Conservation (phyloP, 2,888 invertebrate genomes). For the Lasioglossum marginatum region DNA sequence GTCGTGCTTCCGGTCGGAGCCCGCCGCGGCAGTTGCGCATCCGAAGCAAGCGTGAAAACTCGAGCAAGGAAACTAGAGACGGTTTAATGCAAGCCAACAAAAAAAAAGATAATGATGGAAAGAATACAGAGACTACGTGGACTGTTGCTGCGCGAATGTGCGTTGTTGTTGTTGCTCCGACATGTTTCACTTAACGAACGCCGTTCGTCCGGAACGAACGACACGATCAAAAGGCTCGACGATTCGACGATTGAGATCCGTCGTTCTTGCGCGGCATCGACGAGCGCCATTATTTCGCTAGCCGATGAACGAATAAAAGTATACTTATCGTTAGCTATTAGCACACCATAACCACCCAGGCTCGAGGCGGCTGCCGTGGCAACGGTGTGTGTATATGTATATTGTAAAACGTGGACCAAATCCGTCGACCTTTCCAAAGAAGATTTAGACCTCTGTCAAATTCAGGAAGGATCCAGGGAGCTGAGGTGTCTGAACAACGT, state of each 20-base stretch:
- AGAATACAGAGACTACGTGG: constrained; percentile 38
- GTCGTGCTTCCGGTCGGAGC: constrained; percentile 93
- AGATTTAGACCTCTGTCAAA: constrained; percentile 57
- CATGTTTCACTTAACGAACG: constrained; percentile 44
- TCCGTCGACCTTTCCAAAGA: constrained; percentile 44
- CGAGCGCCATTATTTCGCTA: constrained; percentile 19
- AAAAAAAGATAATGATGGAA: background rate
- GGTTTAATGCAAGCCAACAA: constrained; percentile 11
- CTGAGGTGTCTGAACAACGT: constrained; percentile 2
- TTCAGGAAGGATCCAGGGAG: constrained; percentile 3
- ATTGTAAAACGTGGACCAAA: constrained; percentile 59
- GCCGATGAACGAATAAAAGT: constrained; percentile 17
- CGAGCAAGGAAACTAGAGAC: constrained; percentile 19
- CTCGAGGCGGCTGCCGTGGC: constrained; percentile 7
- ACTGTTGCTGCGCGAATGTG: constrained; percentile 54
- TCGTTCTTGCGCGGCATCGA: constrained; percentile 18
- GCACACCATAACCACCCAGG: background rate
- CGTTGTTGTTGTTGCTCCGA: constrained; percentile 56
- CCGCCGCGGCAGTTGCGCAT: constrained; percentile 87
- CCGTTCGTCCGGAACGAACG: constrained; percentile 68
- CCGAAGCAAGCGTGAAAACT: constrained; percentile 88
- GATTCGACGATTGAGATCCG: constrained; percentile 39
- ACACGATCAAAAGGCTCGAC: constrained; percentile 37
- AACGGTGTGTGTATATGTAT: constrained; percentile 23
- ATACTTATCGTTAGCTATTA: background rate